Evolutionary conservation across 1,140 invertebrate genomes (phyloP).

Genomic region (Samia ricini): DNA sequence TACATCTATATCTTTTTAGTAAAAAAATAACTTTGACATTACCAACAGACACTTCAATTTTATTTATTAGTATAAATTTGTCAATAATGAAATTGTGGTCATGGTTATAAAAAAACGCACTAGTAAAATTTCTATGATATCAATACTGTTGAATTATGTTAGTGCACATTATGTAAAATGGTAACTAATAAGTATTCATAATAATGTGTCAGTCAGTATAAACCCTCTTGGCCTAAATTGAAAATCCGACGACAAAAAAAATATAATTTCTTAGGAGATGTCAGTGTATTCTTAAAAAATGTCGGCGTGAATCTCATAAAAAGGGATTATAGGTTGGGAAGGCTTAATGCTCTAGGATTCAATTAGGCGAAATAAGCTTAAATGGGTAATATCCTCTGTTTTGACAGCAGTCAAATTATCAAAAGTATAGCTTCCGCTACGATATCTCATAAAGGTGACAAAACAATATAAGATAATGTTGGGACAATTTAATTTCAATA

Average conservation of each 20-base stretch:
- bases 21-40: no score
- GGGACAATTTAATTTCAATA: constrained; percentile 1
- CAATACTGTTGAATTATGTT: no score
- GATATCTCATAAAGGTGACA: constrained; percentile 48
- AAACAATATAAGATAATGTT: constrained; percentile 19
- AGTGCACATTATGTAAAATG: no score
- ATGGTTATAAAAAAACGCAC: no score
- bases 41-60: no score
- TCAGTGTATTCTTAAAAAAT: constrained; percentile 53
- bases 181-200: constrained; percentile 8
- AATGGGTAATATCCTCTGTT: constrained; percentile 70
- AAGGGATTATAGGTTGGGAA: constrained; percentile 63
- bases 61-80: no score
- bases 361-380: constrained; percentile 75
- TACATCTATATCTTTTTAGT: no score
- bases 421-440: constrained; percentile 54
- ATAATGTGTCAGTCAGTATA: background rate
- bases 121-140: no score
- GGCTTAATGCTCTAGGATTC: constrained; percentile 72
- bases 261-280: constrained; percentile 52
- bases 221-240: constrained; percentile 37
- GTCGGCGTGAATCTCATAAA: constrained; percentile 68
- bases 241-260: constrained; percentile 44
- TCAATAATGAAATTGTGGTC: no score
- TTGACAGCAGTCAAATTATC: constrained; percentile 71